Evolutionary conservation across 1,140 invertebrate species (phyloP), one percentile per base, ranked within the genome.

Genomic region (Sycobia sp.): DNA sequence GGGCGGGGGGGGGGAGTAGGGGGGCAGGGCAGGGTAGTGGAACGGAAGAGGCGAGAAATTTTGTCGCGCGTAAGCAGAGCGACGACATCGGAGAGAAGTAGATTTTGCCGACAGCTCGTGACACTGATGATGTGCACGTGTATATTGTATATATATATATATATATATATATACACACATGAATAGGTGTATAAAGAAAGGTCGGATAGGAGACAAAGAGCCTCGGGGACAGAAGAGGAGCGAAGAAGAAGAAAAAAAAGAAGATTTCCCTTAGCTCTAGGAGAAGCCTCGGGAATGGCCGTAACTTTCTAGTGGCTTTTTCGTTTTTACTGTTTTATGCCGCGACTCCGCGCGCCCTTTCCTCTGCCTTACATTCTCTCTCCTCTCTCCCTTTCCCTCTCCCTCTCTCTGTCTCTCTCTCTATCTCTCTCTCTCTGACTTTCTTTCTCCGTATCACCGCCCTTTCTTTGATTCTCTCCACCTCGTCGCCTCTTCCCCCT

Each of bases 281-380:
- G 50, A 36, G 7, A 44, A 60, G 58, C 46, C 49, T 46, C 20
- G 50, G 54, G 41, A 20, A 54, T 5, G 43, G 34, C 60, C 41
- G 55, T 55, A 55, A 56, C 44, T 63, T 63, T 56, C 61, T 56
- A 63, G 53, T 49, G 38, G 8, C 53, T 50, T 27, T 55, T 36
- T 49, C 53, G 56, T 63, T 63, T 43, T 63, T 39, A 7, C 43
- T 43, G 20, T 39, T 47, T 62, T 54, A 32, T 43, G 29, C 39
- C 13, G 10, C 3, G 20, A 9, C 36, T 47, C n/a, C n/a, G n/a
- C n/a, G n/a, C n/a, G n/a, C n/a, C n/a, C n/a, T n/a, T n/a, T n/a
- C n/a, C n/a, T n/a, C n/a, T n/a, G n/a, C n/a, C n/a, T n/a, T n/a
- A n/a, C n/a, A n/a, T n/a, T 38, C 41, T 50, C 47, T 51, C 47